A percentile compares a stretch with the other conserved stretches of the same genome.
These are phyloP conservation scores for Drosophila pegasa DNA, from an alignment of 2,888 invertebrate species.

Conservation along the genomic window DNA sequence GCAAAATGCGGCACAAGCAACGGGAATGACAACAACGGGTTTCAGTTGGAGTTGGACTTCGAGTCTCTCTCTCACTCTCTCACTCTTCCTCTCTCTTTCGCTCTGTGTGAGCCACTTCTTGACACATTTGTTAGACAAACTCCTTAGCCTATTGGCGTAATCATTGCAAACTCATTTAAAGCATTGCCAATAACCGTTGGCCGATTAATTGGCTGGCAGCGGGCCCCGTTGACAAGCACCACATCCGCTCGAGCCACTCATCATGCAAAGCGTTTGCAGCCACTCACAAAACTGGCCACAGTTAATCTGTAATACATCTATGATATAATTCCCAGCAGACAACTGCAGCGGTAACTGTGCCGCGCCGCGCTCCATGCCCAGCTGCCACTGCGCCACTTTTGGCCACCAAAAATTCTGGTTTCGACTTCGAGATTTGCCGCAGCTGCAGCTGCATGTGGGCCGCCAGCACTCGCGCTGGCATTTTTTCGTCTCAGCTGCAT, in stretches of 20 bases:
- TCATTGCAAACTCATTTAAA: constrained; percentile 42
- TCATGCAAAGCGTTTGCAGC: constrained; percentile 42
- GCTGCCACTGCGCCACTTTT: constrained; percentile 37
- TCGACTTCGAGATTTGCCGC: constrained; percentile 38
- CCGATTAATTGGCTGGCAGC: constrained; percentile 60
- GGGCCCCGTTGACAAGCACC: constrained; percentile 60
- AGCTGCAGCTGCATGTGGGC: constrained; percentile 47
- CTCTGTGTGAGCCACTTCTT: constrained; percentile 15
- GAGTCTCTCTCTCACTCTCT: not conserved
- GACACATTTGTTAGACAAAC: constrained; percentile 15
- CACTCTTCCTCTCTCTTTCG: not conserved
- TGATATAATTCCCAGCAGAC: constrained; percentile 71
- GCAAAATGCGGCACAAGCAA: constrained; percentile 66
- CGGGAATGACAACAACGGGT: constrained; percentile 69
- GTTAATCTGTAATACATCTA: constrained; percentile 34
- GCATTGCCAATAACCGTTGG: constrained; percentile 72
- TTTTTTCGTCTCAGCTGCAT: constrained; percentile 24
- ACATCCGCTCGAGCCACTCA: constrained; percentile 61
- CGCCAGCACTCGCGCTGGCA: constrained; percentile 11
- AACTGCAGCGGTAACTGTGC: constrained; percentile 49
- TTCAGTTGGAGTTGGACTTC: constrained; percentile 8
- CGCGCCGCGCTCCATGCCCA: constrained; percentile 27
- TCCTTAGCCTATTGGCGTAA: constrained; percentile 59
- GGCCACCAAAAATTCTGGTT: constrained; percentile 38
- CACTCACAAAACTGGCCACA: constrained; percentile 42